Base-by-base conservation (phyloP, 2,888 invertebrate species). In the Crocallis elinguaria region DNA sequence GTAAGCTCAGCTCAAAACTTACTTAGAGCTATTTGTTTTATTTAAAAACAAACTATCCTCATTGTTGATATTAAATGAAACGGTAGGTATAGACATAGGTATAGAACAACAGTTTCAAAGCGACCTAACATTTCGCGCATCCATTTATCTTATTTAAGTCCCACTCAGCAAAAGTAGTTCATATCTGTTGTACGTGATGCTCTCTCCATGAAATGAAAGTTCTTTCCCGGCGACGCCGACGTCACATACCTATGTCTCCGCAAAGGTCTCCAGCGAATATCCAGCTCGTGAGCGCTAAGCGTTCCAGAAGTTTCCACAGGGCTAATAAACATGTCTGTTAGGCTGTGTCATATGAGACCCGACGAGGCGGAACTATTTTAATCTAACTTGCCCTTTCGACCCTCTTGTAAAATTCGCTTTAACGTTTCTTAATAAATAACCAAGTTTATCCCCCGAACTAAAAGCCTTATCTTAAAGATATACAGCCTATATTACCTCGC, bases 371-470 rank as follows among this genome's bases (percentile, higher is more conserved):
- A 86, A 86, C 86, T 84, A 85, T 85, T 86, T 85, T 86, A 85
- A 86, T 86, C 80, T 82, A 84, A 84, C 73, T 83, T 82, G 71
- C 69, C 78, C 73, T 75, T 71, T 69, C 61, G 62, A 68, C 70
- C 70, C 69, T 69, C 77, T 79, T 77, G 79, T 77, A 78, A 82
- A 82, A 81, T 80, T 79, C 74, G 77, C 79, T 79, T 44, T 53
- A 46, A 33, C 76, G 73, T 76, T 82, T 79, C 79, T 83, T 84
- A 82, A 82, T 84, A 84, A 82, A 77, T 82, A 78, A 73, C 67
- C 60, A 62, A 68, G 33, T 48, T 54, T 67, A 68, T 67, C 45
- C 65, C 60, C 19, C 13, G 41, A 42, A 42, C 53, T 37, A 23
- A 45, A 43, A 43, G n/a, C 51, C 57, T 71, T 67, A 42, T 4